Percentiles rank a stretch among this genome's conserved stretches.
Evolutionary conservation across 1,140 invertebrate genomes (phyloP).

Genomic region (Protaetia brevitarsis): DNA sequence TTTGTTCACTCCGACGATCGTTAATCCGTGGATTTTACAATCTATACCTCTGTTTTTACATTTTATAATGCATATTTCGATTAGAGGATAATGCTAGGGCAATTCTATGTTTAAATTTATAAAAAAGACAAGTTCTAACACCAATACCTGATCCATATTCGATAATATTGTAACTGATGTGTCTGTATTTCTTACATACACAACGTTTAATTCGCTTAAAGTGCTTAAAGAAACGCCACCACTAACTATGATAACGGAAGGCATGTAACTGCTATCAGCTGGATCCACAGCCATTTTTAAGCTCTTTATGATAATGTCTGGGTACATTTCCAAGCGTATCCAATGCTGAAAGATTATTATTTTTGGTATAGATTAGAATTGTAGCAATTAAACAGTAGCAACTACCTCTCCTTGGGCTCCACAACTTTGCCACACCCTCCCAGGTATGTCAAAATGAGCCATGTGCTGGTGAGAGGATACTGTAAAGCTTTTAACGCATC

Average conservation of each 20-base stretch:
- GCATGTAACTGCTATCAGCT: conserved; percentile 83
- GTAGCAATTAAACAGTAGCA: too few relatives aligned
- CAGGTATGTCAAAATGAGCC: conserved; percentile 61
- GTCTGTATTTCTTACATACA: conserved; percentile 60
- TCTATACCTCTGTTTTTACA: conserved; percentile 91
- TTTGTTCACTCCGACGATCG: conserved; percentile 71
- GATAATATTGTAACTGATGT: conserved; percentile 60
- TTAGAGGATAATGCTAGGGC: conserved; percentile 72
- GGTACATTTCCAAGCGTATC: conserved; percentile 90
- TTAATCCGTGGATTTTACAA: conserved; percentile 84
- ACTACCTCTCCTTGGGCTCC: conserved; percentile 68
- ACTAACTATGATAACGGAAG: conserved; percentile 75
- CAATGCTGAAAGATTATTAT: conserved; percentile 68
- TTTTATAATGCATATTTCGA: conserved; percentile 88
- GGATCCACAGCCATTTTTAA: conserved; percentile 80
- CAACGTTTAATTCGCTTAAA: conserved; percentile 60
- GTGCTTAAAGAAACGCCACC: conserved; percentile 68
- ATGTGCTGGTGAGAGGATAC: conserved; percentile 76
- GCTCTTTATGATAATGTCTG: conserved; percentile 76
- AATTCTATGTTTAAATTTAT: conserved; percentile 27
- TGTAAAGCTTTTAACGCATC: conserved; percentile 71
- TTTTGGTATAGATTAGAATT: too few relatives aligned
- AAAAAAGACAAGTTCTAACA: neutral
- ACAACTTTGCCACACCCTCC: conserved; percentile 74
- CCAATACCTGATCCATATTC: conserved; percentile 62